phyloP scores from a whole-genome alignment of 2,888 invertebrate genomes.

The Sthenelais limicola region DNA sequence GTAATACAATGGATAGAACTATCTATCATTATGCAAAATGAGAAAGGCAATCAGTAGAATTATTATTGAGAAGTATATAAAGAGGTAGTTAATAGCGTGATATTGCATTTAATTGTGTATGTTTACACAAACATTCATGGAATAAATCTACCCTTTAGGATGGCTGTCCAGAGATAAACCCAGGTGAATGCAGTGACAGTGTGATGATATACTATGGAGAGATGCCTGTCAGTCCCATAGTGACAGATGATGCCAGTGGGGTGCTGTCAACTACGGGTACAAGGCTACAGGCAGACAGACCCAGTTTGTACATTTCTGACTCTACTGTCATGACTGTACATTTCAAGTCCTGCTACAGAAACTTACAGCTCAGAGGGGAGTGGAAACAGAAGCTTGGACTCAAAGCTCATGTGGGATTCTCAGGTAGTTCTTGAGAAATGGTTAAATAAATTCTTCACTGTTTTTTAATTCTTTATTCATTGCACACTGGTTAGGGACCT shows the following conservation, averaged over 20 bases:
- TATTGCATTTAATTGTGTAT: no score
- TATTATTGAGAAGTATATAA: no score
- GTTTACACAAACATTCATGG: no score
- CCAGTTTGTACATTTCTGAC: slow-evolving; percentile 2
- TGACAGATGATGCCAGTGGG: neutral
- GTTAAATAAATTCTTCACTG: neutral
- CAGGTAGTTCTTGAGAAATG: neutral
- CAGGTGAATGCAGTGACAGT: slow-evolving; percentile 3
- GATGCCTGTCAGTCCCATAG: neutral
- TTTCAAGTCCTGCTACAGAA: slow-evolving; percentile 24
- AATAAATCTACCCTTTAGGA: no score
- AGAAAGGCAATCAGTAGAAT: no score
- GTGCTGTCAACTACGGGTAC: neutral
- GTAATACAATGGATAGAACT: neutral
- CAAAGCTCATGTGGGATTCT: neutral
- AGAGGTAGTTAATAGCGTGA: no score
- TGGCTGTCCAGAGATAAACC: slow-evolving; percentile 15
- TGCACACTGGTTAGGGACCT: no score
- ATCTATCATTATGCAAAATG: neutral
- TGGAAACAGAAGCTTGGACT: slow-evolving; percentile 19
- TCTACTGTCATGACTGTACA: neutral
- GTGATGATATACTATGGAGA: neutral
- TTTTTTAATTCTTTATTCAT: no score
- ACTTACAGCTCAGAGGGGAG: neutral
- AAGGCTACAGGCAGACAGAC: neutral